Conservation (phyloP, 2,888 invertebrate species). For the Tholera decimalis region DNA sequence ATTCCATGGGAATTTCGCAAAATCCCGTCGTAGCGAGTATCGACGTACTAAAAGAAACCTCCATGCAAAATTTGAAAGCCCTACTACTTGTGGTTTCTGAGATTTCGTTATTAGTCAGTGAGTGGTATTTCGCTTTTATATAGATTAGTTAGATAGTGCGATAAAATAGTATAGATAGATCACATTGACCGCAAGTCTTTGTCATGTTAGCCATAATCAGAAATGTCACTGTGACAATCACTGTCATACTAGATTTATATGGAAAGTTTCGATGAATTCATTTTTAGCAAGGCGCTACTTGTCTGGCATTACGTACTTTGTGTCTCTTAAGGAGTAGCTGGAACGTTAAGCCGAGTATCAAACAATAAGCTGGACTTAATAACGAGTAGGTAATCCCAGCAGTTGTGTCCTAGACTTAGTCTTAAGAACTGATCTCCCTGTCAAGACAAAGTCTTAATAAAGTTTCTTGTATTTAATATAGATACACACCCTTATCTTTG, state of each 20-base stretch:
- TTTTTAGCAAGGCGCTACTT: not conserved
- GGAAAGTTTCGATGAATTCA: not conserved
- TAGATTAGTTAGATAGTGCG: no score
- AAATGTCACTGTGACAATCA: not conserved
- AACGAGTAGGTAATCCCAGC: conserved; percentile 37
- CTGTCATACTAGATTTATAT: not conserved
- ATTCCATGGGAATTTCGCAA: no score
- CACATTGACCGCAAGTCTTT: no score
- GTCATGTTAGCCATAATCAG: not conserved
- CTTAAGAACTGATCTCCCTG: conserved; percentile 39
- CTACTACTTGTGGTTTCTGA: no score
- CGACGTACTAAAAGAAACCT: no score
- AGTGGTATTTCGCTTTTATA: no score
- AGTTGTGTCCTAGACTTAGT: conserved; percentile 38
- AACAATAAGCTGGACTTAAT: conserved; percentile 59
- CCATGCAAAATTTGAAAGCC: no score
- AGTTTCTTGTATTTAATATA: conserved; percentile 7
- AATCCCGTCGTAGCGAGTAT: no score
- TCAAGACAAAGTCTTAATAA: conserved; percentile 25
- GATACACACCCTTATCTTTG: not conserved
- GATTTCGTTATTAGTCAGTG: no score
- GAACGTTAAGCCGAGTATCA: conserved; percentile 36
- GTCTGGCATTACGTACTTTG: not conserved
- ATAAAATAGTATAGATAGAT: no score
- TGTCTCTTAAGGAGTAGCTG: conserved; percentile 10